Evolutionary conservation across 1,140 invertebrate genomes (phyloP).

Genomic region (Aphidius gifuensis): DNA sequence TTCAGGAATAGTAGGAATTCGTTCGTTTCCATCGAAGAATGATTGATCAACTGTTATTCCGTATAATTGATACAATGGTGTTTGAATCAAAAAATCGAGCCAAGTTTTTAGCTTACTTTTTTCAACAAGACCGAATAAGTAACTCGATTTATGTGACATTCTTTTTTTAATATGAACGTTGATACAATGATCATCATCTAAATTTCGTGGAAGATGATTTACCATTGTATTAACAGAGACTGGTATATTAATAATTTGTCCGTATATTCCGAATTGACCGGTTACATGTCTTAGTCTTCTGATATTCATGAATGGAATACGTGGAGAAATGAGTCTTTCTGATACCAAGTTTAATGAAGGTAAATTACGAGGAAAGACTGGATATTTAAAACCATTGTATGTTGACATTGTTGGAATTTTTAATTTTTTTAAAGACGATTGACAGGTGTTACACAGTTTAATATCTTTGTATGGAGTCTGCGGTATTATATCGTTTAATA

Average conservation of each 20-base stretch:
- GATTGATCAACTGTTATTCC: constrained; percentile 16
- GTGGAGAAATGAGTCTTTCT: constrained; percentile 45
- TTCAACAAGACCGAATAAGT: constrained; percentile 24
- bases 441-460: constrained; percentile 27
- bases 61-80: constrained; percentile 25
- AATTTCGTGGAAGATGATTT: constrained; percentile 38
- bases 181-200: constrained; percentile 41
- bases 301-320: no score
- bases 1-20: background rate
- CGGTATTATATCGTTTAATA: background rate
- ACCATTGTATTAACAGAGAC: no score
- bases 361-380: constrained; percentile 20
- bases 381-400: constrained; percentile 33
- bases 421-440: constrained; percentile 22
- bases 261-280: no score
- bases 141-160: constrained; percentile 33
- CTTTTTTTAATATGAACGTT: constrained; percentile 36
- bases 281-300: no score
- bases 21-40: constrained; percentile 5
- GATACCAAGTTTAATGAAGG: constrained; percentile 37
- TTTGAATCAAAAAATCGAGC: constrained; percentile 22
- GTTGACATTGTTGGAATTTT: constrained; percentile 25
- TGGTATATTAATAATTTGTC: no score
- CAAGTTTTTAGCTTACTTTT: constrained; percentile 26
- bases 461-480: constrained; percentile 23